Evolutionary conservation across 2,888 invertebrate genomes (phyloP), one percentile per base, ranked within the genome.

Genomic region (Cheiracanthium punctorium): DNA sequence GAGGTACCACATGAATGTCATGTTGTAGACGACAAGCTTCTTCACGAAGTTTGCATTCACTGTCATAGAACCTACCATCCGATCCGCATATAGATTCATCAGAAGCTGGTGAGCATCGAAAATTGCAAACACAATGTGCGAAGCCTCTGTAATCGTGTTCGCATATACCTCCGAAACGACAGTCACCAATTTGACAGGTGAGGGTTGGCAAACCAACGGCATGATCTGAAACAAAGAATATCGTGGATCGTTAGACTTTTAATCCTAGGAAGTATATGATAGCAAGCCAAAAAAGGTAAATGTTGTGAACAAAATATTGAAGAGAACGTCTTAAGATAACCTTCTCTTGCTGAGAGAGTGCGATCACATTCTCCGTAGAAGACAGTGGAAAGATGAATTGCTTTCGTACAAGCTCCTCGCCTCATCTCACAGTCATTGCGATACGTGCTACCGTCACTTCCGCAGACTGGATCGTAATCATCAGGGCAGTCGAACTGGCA

Each of bases 341-440:
- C 88, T 65, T 82, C 80, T 72, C 90, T 90, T 28, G 90, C 90
- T 17, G 89, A 88, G 7, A 89, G 84, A 30, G 90, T 91, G 17
- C 80, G 70, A 8, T 90, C 90, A 89, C 92, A 92, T 82, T 91
- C 91, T 2, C 91, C 91, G 30, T 90, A 90, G 85, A 90, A 90
- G 24, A 90, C 88, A 10, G 91, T 95, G 88, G 93, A 93, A 73
- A 95, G 92, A 77, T 93, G 92, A 48, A 90, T 89, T 65, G 91
- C 91, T 81, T 91, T 90, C 30, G 90, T 90, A 92, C 97, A 97
- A n/a, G 95, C 95, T 73, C 95, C 94, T 91, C 94, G 95, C 91
- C 95, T 95, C 90, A 97, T 94, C 91, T 96, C 95, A 91, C 97
- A 97, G 92, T 96, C 96, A 91, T 95, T 96, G 88, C 94, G 92